A percentile compares a stretch with the other conserved stretches of the same genome.
Conservation (phyloP, 2,797 vertebrate species). For the Ibycter americanus region DNA sequence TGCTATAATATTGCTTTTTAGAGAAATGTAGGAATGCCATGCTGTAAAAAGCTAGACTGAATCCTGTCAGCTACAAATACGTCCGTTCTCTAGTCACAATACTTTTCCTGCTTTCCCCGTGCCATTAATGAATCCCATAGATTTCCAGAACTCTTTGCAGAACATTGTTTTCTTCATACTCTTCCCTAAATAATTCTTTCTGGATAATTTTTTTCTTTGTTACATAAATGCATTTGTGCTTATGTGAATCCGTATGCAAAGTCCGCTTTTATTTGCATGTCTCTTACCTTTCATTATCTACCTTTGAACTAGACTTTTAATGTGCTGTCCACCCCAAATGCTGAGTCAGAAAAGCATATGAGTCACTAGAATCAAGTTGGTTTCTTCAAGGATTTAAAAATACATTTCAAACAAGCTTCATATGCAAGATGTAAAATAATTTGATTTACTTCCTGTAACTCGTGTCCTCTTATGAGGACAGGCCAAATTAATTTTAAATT, state of each 20-base stretch:
- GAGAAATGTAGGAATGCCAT: background rate
- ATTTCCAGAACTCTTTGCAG: background rate
- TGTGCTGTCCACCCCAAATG: background rate
- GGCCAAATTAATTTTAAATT: background rate
- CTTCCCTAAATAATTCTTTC: background rate
- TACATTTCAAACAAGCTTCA: background rate
- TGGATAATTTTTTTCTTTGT: background rate
- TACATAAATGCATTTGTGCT: background rate
- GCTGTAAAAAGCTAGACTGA: background rate
- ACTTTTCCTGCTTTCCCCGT: background rate
- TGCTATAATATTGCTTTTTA: background rate
- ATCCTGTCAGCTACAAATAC: background rate
- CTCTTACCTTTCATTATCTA: background rate
- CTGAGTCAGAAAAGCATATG: background rate
- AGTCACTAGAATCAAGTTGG: background rate
- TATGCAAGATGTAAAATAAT: background rate
- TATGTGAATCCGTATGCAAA: background rate
- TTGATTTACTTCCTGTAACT: background rate
- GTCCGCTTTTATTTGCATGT: background rate
- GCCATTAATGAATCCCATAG: background rate
- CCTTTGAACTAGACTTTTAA: background rate
- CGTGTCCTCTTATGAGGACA: background rate
- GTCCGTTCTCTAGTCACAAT: background rate
- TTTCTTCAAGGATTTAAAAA: background rate
- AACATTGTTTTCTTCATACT: background rate